Base-by-base conservation (phyloP, 2,797 vertebrate genomes). In the Glossophaga mutica region DNA sequence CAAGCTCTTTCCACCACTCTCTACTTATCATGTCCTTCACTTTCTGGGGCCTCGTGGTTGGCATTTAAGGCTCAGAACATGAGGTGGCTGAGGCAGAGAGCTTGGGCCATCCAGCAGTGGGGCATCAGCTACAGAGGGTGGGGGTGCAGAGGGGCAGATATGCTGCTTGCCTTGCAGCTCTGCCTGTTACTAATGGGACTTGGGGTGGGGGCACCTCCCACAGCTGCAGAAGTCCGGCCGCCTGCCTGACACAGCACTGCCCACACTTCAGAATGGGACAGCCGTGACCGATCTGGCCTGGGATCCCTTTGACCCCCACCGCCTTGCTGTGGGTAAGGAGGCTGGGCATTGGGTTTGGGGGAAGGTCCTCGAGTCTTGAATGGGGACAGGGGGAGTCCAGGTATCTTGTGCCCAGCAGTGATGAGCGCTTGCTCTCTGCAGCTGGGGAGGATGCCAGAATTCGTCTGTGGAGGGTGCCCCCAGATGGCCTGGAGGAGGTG, bases 371-470 rank as follows among this genome's bases (percentile, higher is more conserved):
- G 34, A 50, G 12, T 55, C 73, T 57, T 34, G 6, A 44, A 39
- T n/a, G 26, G 18, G 34, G 12, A 6, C 52, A 19, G 50, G 22
- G 89, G 52, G n/a, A 76, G 16, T 50, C 24, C 6, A 12, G 77
- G 16, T n/a, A 1, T 48, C 24, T 57, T 1, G 9, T 11, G 57
- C 46, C 22, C n/a, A 55, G 59, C 32, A 29, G 14, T 93, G 37
- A 81, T 10, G 52, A 55, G 1, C 29, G 21, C n/a, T 24, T 57
- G 4, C 12, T 83, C 44, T 84, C 65, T 12, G 5, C 81, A 99
- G 99, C 99, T 10, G 99, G 99, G 0, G 99, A 99, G 65, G 99
- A 99, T 0, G 99, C 99, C 94, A 99, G 99, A 98, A 99, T 99
- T 97, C 99, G 99, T 6, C 97, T 99, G 78, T 99, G 99, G 99